Base-by-base conservation (phyloP, 1,140 invertebrate genomes). In the Frieseomelitta varia region DNA sequence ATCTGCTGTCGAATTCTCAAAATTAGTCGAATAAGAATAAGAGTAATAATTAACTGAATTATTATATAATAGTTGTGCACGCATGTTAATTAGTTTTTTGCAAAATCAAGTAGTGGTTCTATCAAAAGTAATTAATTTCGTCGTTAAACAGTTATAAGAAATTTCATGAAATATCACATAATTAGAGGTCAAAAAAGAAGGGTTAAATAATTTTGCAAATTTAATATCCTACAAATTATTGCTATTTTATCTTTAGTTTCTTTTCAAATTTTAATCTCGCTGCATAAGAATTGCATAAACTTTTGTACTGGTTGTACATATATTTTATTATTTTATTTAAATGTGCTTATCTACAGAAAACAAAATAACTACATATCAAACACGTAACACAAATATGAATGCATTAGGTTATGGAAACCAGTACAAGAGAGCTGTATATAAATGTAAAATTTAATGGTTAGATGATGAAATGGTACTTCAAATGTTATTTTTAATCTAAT, bases 1-100 rank as follows among this genome's bases (percentile, higher is more conserved):
- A 84, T 58, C 90, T 83, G 75, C 77, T 84, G 85, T 94, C 83
- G 93, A 94, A 92, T 93, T 94, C 79, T 91, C 90, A 81, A 94
- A 94, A 91, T 88, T 95, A 91, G 91, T 94, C 84, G 87, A 92
- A 87, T 92, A 84, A 77, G 12, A 87, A 47, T 81, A 84, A 77
- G 12, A 87, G 34, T 81, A 75, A 76, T 30, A 17, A 56, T 85
- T 85, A 53, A 83, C 55, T 81, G 30, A 75, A 77, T 88, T 79
- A n/a, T 76, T 71, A 56, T 58, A 6, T 47, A 88, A 30, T 81
- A 75, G 63, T 39, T 84, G 51, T 87, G 85, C 80, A 47, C 74
- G 68, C 69, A 78, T 76, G 65, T 87, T 80, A 47, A 87, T 84
- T 88, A 79, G 71, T 79, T 84, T n/a, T 86, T 72, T 17, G 58